Evolutionary conservation across 2,888 invertebrate species (phyloP), one percentile per base, ranked within the genome.

Genomic region (Rhorus exstirpatorius): DNA sequence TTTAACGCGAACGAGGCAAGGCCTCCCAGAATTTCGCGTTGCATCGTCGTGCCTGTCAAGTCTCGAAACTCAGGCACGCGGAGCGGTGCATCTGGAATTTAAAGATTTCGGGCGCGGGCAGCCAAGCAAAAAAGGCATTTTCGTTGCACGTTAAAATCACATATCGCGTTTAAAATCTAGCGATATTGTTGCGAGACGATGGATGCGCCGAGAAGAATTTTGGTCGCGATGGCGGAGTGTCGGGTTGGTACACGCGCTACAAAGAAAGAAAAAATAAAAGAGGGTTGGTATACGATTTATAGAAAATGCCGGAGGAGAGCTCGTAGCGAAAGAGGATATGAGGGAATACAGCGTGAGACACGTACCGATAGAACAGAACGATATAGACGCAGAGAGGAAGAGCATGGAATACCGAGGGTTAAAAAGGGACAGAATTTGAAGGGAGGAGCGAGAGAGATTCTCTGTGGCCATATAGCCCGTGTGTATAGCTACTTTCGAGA

Each of bases 141-240:
- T 51, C 61, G 24, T 65, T 58, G 67, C 46, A 67, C 31, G 51
- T 51, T 24, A 46, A 46, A 44, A 46, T 14, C 44, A 35, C 35
- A 14, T 61, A 61, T 65, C 63, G 51, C 21, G 26, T 17, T 21
- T 46, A 35, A 46, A 31, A 60, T 60, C 49, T 21, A 49, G 35
- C 58, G 46, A 49, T 72, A 46, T 49, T 41, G 49, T 46, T 10
- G 41, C 41, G 74, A 38, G 17, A n/a, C n/a, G 51, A 49, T 17
- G 70, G 8, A 31, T n/a, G 31, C 31, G 58, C 21, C 17, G n/a
- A 14, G 58, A 14, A 38, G 53, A 31, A 63, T 53, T 65, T 55
- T 78, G 49, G 78, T 67, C 70, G 85, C 87, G 89, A 91, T 91
- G 92, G 92, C 91, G 91, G 89, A 87, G 53, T 41, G 38, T 68